Base-by-base conservation (phyloP, 1,140 invertebrate genomes). In the Papilio polyxenes region DNA sequence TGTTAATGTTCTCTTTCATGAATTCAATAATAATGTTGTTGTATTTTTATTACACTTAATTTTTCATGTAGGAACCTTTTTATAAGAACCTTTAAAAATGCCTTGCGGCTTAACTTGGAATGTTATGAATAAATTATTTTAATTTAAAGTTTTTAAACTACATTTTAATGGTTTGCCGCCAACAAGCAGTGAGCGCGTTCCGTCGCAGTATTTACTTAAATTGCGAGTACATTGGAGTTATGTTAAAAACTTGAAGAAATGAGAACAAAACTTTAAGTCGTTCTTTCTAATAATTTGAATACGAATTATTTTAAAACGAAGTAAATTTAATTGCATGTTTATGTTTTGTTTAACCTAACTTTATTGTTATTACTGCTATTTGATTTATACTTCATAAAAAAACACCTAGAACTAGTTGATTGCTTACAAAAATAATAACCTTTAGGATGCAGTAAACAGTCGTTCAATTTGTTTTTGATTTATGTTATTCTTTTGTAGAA, bases 41-140 rank as follows among this genome's bases (percentile, higher is more conserved):
- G 11, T 72, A 72, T 72, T 72, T 20, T 62, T 62, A 62, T 62
- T 62, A 62, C n/a, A 20, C 23, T 23, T 23, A 9, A 37, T 15
- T 72, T 72, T 72, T 72, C 23, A 72, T 37, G 31, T 72, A 72
- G 11, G 31, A 72, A 72, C 40, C 65, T 37, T 72, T 72, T 3
- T 37, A 31, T n/a, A 72, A 72, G 65, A 72, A 31, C 37, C 65
- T 72, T 72, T 72, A 72, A 72, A 65, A 69, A 37, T 37, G 65
- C 65, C 17, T 40, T 72, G 65, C 65, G 65, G 31, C 65, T 72
- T 72, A 72, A 72, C 65, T 72, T 31, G 31, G 65, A 72, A 72
- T 72, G 65, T 72, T 72, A 72, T 72, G 65, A 72, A 72, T 72
- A 72, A 72, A 72, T 72, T 72, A 72, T 72, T 72, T 72, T 72